A percentile compares a stretch with the other conserved stretches of the same genome.
phyloP scores from a whole-genome alignment of 2,888 invertebrate species.

The Lomographa bimaculata region DNA sequence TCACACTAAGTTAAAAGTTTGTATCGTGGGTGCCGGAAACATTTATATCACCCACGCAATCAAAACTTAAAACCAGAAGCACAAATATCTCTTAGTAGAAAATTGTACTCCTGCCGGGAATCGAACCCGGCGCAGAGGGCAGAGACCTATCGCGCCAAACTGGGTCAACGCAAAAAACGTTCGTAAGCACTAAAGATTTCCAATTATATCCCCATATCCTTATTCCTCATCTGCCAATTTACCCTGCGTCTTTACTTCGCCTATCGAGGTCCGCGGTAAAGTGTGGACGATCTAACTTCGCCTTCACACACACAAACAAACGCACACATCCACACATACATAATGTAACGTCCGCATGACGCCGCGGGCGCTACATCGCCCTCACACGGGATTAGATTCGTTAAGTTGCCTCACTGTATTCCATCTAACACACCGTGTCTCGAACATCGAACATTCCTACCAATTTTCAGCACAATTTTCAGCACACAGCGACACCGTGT shows the following conservation, averaged over 20 bases:
- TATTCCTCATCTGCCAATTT: too few relatives aligned
- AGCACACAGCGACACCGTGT: conserved; percentile 33
- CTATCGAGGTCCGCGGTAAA: conserved; percentile 81
- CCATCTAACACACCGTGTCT: conserved; percentile 38
- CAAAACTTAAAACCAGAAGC: too few relatives aligned
- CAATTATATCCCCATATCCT: too few relatives aligned
- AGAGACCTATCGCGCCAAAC: too few relatives aligned
- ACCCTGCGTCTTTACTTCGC: conserved; percentile 58
- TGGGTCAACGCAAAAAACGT: too few relatives aligned
- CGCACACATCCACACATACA: conserved; percentile 37
- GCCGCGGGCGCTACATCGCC: conserved; percentile 63
- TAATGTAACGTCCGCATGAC: conserved; percentile 45
- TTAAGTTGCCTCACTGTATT: conserved; percentile 49
- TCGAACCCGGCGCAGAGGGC: too few relatives aligned
- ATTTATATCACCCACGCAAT: too few relatives aligned
- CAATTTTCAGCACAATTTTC: conserved; percentile 19
- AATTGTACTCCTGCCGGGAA: too few relatives aligned
- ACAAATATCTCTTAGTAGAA: too few relatives aligned
- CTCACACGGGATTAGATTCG: conserved; percentile 72
- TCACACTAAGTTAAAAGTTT: too few relatives aligned
- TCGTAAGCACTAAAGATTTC: too few relatives aligned
- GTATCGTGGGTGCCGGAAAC: too few relatives aligned
- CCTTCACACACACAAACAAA: conserved; percentile 60
- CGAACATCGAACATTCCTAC: conserved; percentile 16
- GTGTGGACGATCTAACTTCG: conserved; percentile 83